These are phyloP conservation scores for Lagorchestes hirsutus DNA, from an alignment of 2,797 vertebrate genomes.

Conservation along the genomic window DNA sequence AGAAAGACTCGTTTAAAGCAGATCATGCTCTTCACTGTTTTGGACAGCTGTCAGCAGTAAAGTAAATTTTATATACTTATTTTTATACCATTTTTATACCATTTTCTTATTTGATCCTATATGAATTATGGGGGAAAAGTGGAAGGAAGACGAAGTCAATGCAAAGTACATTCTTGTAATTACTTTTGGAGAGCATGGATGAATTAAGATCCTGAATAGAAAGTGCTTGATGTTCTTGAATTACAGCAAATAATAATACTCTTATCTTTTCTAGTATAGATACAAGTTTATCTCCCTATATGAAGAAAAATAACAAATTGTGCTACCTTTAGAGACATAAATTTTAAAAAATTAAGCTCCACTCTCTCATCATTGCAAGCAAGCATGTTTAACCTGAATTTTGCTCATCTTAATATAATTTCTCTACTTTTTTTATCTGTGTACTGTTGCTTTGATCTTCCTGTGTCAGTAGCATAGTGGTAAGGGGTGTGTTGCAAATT, in stretches of 20 bases:
- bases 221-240: slow-evolving; percentile 17
- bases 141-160: slow-evolving; percentile 40
- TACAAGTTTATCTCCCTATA: background rate
- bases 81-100: no score
- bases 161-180: slow-evolving; percentile 57
- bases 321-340: background rate
- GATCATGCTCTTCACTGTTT: background rate
- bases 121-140: slow-evolving; percentile 21
- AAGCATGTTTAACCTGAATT: slow-evolving; percentile 41
- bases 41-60: background rate
- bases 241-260: slow-evolving; percentile 4
- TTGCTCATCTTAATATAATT: background rate
- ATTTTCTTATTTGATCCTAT: slow-evolving; percentile 36
- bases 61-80: background rate
- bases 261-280: background rate
- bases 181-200: slow-evolving; percentile 29
- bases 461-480: background rate
- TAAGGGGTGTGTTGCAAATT: background rate
- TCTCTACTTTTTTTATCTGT: background rate
- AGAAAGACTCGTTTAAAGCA: background rate
- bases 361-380: background rate
- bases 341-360: background rate
- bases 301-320: slow-evolving; percentile 28
- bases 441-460: background rate
- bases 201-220: slow-evolving; percentile 44